phyloP scores from a whole-genome alignment of 2,797 vertebrate species.

The Oceanodroma leucorhoa region DNA sequence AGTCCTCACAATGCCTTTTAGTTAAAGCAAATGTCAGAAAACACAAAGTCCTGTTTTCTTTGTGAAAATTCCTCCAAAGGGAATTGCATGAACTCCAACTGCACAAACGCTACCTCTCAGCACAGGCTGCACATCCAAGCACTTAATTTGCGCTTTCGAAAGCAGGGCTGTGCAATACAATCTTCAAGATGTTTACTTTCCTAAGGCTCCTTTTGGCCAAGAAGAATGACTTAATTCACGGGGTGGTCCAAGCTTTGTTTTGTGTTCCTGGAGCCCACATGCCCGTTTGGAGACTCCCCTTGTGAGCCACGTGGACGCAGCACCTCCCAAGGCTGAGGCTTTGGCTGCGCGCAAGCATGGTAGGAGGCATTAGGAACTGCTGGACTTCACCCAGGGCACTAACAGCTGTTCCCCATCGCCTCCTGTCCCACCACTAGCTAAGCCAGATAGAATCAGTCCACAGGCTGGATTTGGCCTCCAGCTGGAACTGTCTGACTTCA shows the following conservation, averaged over 20 bases:
- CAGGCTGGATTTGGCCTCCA: not conserved
- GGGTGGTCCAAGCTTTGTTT: constrained; percentile 55
- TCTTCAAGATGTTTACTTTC: constrained; percentile 62
- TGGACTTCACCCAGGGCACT: not conserved
- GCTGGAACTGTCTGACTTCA: not conserved
- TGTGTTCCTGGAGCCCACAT: constrained; percentile 41
- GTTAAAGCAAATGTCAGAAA: constrained; percentile 58
- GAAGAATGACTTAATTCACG: constrained; percentile 32
- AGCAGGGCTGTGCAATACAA: not conserved
- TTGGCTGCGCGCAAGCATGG: not conserved
- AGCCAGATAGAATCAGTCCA: constrained; percentile 29
- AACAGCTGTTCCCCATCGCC: not conserved
- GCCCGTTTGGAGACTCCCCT: not conserved
- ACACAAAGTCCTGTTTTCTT: constrained; percentile 24
- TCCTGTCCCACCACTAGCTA: not conserved
- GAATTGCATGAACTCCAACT: not conserved
- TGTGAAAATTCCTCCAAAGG: constrained; percentile 15
- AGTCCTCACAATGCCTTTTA: constrained; percentile 36
- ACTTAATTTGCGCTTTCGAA: constrained; percentile 1
- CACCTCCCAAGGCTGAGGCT: not conserved
- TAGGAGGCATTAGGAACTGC: not conserved
- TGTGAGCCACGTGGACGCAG: not conserved
- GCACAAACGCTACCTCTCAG: not conserved
- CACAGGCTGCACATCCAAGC: not conserved
- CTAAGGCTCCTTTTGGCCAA: constrained; percentile 21